These are phyloP conservation scores for Caenorhabditis wallacei DNA, from an alignment of 2,888 invertebrate genomes.

Conservation along the genomic window DNA sequence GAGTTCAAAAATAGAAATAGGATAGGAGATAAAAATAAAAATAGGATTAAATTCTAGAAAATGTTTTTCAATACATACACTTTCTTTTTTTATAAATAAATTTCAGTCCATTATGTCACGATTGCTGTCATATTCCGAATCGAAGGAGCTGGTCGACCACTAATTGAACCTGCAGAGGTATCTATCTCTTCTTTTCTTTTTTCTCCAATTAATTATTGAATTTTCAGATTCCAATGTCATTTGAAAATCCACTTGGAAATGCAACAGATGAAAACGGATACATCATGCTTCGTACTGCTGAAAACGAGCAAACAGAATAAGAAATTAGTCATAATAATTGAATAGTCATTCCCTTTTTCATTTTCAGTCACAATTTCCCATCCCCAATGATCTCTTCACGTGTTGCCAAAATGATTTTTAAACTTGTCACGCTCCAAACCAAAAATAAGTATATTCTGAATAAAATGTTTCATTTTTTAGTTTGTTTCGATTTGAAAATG, in stretches of 20 bases:
- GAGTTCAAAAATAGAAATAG: conserved; percentile 1
- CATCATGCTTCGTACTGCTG: conserved; percentile 57
- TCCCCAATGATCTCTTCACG: conserved; percentile 51
- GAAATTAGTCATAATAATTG: conserved; percentile 10
- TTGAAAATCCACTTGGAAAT: conserved; percentile 60
- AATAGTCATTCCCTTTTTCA: conserved; percentile 34
- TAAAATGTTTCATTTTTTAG: conserved; percentile 21
- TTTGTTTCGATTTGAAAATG: neutral
- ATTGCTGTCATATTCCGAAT: conserved; percentile 51
- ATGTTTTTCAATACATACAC: too few species aligned
- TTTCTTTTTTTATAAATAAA: too few species aligned
- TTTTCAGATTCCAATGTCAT: conserved; percentile 56
- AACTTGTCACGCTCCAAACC: conserved; percentile 25
- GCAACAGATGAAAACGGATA: conserved; percentile 64
- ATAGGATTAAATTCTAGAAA: too few species aligned
- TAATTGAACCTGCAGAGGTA: conserved; percentile 63
- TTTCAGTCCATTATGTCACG: conserved; percentile 62
- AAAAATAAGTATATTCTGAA: neutral
- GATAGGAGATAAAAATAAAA: too few species aligned
- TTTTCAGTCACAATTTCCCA: conserved; percentile 2
- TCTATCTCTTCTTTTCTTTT: neutral
- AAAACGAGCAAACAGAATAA: conserved; percentile 46
- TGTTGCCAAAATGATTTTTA: conserved; percentile 43
- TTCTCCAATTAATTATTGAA: neutral
- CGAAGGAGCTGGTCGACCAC: conserved; percentile 54